Conservation (phyloP, 1,140 invertebrate genomes). For the Aphelenchoides fujianensis region DNA sequence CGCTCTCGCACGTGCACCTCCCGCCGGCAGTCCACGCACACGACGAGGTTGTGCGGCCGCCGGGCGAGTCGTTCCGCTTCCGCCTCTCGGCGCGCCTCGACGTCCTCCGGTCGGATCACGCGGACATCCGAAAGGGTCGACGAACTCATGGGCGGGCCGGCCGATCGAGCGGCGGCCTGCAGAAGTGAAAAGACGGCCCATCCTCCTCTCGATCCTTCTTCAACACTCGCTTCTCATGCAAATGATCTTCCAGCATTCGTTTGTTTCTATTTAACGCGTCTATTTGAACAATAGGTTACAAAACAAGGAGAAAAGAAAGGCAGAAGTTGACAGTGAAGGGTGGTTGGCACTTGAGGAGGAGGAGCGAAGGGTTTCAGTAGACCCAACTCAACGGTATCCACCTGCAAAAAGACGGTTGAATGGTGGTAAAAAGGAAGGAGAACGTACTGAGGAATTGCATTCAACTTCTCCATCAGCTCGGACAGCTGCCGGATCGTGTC, state of each 20-base stretch:
- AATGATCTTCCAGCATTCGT: background rate
- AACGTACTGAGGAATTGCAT: conserved; percentile 59
- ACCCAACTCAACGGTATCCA: conserved; percentile 4
- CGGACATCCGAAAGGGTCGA: background rate
- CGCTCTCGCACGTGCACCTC: background rate
- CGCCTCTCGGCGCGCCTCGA: background rate
- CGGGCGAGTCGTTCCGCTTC: background rate
- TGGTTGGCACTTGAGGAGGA: background rate
- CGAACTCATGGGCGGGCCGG: background rate
- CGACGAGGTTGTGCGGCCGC: background rate
- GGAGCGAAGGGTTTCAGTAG: background rate
- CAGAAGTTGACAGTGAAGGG: conserved; percentile 8
- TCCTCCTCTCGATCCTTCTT: no score
- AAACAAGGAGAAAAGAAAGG: background rate
- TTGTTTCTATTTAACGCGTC: background rate
- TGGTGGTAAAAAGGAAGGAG: conserved; percentile 50
- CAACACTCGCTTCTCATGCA: background rate
- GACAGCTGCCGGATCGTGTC: conserved; percentile 90
- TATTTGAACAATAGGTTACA: conserved; percentile 11
- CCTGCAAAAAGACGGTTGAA: background rate
- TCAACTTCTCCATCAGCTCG: conserved; percentile 60
- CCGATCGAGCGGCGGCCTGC: background rate
- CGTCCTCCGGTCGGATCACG: no score
- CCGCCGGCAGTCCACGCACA: background rate
- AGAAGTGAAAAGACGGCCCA: background rate